Evolutionary conservation across 2,797 vertebrate species (phyloP).

Genomic region (Coregonus ussuriensis): DNA sequence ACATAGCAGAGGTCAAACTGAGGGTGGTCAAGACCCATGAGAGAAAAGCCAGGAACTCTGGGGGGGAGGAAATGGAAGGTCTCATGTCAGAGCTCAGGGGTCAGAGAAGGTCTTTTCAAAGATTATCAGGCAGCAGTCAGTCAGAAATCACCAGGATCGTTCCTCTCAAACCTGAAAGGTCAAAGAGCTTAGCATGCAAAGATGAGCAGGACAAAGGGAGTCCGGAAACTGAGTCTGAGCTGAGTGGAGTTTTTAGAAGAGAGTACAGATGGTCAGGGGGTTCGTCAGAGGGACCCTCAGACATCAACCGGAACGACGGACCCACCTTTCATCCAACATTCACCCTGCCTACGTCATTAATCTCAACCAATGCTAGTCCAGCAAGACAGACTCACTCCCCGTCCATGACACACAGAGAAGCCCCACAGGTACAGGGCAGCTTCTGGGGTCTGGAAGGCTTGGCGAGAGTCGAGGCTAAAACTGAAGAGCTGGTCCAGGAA

Average conservation of each 20-base stretch:
- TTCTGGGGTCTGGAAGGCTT: conserved; percentile 42
- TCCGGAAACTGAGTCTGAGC: conserved; percentile 59
- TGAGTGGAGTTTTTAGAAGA: conserved; percentile 53
- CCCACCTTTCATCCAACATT: conserved; percentile 55
- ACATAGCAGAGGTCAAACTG: conserved; percentile 69
- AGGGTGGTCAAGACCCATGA: conserved; percentile 71
- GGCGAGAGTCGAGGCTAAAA: conserved; percentile 32
- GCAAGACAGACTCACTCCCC: conserved; percentile 13
- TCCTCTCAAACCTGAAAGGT: conserved; percentile 78
- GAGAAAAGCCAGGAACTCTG: conserved; percentile 72
- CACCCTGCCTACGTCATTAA: conserved; percentile 14
- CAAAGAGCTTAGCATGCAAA: conserved; percentile 69
- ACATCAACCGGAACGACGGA: conserved; percentile 66
- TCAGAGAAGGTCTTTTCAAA: conserved; percentile 67
- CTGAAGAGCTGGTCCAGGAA: conserved; percentile 39
- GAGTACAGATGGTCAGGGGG: conserved; percentile 71
- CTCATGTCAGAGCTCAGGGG: conserved; percentile 59
- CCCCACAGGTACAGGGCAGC: conserved; percentile 26
- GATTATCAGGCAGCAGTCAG: conserved; percentile 67
- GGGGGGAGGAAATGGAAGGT: conserved; percentile 68
- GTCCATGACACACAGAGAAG: conserved; percentile 8
- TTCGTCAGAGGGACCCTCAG: conserved; percentile 58
- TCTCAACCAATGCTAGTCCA: conserved; percentile 24
- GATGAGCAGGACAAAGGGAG: conserved; percentile 67
- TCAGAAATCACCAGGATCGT: conserved; percentile 79